Evolutionary conservation across 2,888 invertebrate genomes (phyloP).

Genomic region (Clitarchus hookeri): DNA sequence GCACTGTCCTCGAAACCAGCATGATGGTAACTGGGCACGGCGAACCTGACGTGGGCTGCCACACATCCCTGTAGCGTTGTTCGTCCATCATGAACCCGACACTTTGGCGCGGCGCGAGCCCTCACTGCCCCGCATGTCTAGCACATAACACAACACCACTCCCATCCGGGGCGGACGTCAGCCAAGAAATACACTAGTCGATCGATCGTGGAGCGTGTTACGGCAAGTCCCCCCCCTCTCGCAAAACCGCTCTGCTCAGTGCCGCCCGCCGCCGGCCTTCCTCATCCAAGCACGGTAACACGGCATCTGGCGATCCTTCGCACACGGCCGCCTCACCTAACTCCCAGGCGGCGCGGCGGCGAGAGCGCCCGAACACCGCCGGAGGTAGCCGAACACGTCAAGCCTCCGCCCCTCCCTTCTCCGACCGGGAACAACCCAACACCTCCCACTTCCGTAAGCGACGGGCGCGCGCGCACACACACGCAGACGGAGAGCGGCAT

Average conservation of each 20-base stretch:
- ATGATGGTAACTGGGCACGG: constrained; percentile 23
- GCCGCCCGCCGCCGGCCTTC: background rate
- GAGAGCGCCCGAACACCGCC: background rate
- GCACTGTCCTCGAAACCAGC: constrained; percentile 36
- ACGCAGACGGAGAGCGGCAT: background rate
- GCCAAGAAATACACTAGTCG: background rate
- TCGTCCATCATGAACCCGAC: background rate
- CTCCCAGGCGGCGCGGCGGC: constrained; percentile 5
- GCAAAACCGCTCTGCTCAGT: background rate
- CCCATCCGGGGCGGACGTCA: background rate
- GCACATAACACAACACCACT: constrained; percentile 15
- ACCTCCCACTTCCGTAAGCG: constrained; percentile 21
- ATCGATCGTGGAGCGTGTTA: background rate
- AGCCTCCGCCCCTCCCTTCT: background rate
- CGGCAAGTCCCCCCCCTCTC: no score
- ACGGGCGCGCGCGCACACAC: background rate
- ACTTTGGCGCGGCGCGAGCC: background rate
- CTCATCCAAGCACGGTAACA: constrained; percentile 21
- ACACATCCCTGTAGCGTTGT: background rate
- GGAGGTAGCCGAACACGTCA: constrained; percentile 17
- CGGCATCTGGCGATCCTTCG: constrained; percentile 31
- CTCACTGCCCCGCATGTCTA: constrained; percentile 18
- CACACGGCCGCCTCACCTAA: constrained; percentile 23
- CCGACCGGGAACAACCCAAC: background rate
- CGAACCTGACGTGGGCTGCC: background rate